Evolutionary conservation across 1,140 invertebrate genomes (phyloP).

Genomic region (Helicoverpa zea): DNA sequence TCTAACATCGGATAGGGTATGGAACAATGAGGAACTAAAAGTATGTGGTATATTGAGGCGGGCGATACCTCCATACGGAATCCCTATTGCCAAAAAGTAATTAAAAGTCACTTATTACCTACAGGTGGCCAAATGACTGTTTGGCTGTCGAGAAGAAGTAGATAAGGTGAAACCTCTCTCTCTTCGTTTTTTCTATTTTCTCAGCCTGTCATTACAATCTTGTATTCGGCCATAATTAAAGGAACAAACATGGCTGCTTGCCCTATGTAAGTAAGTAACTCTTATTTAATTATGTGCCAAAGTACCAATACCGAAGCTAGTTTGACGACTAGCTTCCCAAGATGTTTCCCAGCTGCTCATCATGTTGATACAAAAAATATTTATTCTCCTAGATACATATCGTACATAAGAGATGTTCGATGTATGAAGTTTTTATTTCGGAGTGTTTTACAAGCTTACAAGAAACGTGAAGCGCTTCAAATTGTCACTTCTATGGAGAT

Average conservation of each 20-base stretch:
- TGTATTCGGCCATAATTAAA: not conserved
- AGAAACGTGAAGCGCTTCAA: not conserved
- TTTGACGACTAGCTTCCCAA: not conserved
- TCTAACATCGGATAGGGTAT: too few species aligned
- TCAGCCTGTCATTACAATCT: not conserved
- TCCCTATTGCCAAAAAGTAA: too few species aligned
- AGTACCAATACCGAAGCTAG: slow-evolving; percentile 3
- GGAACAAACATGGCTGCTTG: not conserved
- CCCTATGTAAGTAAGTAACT: not conserved
- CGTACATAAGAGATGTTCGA: slow-evolving; percentile 14
- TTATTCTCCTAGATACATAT: slow-evolving; percentile 30
- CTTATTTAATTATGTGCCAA: not conserved
- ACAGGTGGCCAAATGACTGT: too few species aligned
- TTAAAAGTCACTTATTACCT: too few species aligned
- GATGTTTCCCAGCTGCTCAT: slow-evolving; percentile 29
- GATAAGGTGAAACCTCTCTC: too few species aligned
- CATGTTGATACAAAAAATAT: slow-evolving; percentile 4
- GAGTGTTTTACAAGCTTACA: not conserved
- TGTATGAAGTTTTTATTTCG: slow-evolving; percentile 2
- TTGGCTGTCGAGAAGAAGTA: too few species aligned
- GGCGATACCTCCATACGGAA: too few species aligned
- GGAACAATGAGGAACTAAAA: too few species aligned
- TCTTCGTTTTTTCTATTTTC: not conserved
- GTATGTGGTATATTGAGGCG: too few species aligned
- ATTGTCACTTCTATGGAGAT: not conserved